phyloP scores from a whole-genome alignment of 1,140 invertebrate species.

The Bombus superbus region DNA sequence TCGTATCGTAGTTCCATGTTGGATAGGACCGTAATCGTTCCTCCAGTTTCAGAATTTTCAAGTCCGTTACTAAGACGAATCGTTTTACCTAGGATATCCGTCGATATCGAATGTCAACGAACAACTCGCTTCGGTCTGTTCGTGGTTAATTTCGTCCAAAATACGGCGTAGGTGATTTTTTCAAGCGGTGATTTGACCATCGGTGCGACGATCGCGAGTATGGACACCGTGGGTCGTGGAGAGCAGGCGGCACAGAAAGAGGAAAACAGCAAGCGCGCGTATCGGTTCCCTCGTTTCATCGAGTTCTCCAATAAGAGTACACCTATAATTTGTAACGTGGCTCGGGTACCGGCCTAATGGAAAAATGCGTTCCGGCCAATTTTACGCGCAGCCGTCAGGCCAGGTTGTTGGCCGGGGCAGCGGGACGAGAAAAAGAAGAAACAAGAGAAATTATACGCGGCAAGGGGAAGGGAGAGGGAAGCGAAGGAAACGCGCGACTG shows the following conservation, averaged over 20 bases:
- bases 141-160: background rate
- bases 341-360: constrained; percentile 73
- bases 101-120: too few relatives aligned
- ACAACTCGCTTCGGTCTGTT: too few relatives aligned
- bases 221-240: constrained; percentile 23
- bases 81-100: too few relatives aligned
- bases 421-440: constrained; percentile 15
- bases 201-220: constrained; percentile 9
- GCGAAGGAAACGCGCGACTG: constrained; percentile 17
- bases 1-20: background rate
- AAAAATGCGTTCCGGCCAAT: constrained; percentile 78
- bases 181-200: too few relatives aligned
- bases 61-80: too few relatives aligned
- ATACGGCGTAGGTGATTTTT: constrained; percentile 9
- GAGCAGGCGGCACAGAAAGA: constrained; percentile 24
- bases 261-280: constrained; percentile 50
- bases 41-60: too few relatives aligned
- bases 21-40: too few relatives aligned
- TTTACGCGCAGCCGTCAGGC: constrained; percentile 71
- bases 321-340: constrained; percentile 78
- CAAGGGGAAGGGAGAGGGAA: background rate
- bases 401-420: constrained; percentile 54
- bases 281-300: constrained; percentile 69
- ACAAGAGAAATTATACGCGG: background rate
- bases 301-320: constrained; percentile 71